Conservation (phyloP, 2,113 vertebrate species). For the Tupaia chinensis region DNA sequence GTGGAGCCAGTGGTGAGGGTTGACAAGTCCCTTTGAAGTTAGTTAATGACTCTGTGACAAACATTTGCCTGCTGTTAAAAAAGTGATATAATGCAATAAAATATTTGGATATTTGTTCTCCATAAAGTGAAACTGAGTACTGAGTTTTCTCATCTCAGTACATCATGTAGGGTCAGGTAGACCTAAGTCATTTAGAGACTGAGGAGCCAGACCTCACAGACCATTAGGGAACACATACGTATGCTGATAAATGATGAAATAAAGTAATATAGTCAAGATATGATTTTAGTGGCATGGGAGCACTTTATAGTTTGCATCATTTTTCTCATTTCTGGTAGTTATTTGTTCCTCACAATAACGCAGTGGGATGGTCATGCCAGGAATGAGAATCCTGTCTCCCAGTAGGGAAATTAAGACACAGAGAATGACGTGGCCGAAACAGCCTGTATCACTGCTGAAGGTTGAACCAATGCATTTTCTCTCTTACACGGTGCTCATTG, state of each 20-base stretch:
- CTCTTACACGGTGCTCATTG: background rate
- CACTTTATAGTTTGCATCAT: background rate
- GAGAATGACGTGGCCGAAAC: background rate
- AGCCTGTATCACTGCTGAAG: background rate
- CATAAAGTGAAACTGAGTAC: background rate
- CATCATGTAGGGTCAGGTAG: background rate
- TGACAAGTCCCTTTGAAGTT: background rate
- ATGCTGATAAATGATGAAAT: background rate
- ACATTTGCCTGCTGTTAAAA: background rate
- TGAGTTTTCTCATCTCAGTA: background rate
- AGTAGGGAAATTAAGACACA: background rate
- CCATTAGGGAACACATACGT: background rate
- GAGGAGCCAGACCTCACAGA: background rate
- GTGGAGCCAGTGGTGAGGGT: background rate
- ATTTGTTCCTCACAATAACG: background rate
- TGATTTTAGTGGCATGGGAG: background rate
- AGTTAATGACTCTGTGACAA: background rate
- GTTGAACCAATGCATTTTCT: background rate
- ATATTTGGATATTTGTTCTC: slow-evolving; percentile 38
- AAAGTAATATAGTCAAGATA: background rate
- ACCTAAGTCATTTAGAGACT: background rate
- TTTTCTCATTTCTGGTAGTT: background rate
- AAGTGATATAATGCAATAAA: background rate
- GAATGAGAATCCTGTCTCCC: background rate
- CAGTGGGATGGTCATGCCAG: background rate